These are phyloP conservation scores for Rutilus rutilus DNA, from an alignment of 2,113 vertebrate genomes.

Conservation along the genomic window DNA sequence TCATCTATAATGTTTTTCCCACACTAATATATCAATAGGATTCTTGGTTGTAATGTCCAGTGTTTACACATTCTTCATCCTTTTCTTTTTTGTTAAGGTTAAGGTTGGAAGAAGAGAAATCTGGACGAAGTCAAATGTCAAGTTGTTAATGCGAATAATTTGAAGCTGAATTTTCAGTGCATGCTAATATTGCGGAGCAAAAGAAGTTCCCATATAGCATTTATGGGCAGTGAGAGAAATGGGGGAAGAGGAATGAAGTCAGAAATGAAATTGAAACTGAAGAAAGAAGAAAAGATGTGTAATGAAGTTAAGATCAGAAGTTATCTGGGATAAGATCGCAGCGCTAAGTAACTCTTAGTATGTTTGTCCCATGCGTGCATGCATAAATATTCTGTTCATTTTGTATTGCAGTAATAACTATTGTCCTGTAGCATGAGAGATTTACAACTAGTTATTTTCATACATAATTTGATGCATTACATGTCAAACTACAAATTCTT, in stretches of 20 bases:
- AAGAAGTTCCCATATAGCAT: constrained; percentile 91
- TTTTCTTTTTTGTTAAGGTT: constrained; percentile 99
- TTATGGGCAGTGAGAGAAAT: constrained; percentile 95
- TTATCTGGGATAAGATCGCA: constrained; percentile 98
- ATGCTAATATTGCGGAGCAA: constrained; percentile 97
- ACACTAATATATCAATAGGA: constrained; percentile 62
- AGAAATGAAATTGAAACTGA: constrained; percentile 93
- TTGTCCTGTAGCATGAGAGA: constrained; percentile 23
- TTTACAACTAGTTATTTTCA: constrained; percentile 18
- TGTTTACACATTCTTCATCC: constrained; percentile 90
- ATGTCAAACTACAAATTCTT: not conserved
- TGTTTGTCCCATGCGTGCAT: constrained; percentile 97
- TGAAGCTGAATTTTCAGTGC: constrained; percentile 99
- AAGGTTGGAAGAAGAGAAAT: constrained; percentile 98
- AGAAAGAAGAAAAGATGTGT: constrained; percentile 99
- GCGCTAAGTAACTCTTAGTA: constrained; percentile 99
- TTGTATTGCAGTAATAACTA: constrained; percentile 26
- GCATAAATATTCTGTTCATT: constrained; percentile 72
- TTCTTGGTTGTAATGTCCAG: constrained; percentile 70
- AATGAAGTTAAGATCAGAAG: constrained; percentile 99
- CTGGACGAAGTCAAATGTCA: constrained; percentile 97
- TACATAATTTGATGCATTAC: constrained; percentile 28
- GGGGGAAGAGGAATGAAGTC: constrained; percentile 99
- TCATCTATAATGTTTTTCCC: constrained; percentile 43
- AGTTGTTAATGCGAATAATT: constrained; percentile 96